These are phyloP conservation scores for Mus spretus DNA, from an alignment of 2,797 vertebrate species.

Conservation along the genomic window DNA sequence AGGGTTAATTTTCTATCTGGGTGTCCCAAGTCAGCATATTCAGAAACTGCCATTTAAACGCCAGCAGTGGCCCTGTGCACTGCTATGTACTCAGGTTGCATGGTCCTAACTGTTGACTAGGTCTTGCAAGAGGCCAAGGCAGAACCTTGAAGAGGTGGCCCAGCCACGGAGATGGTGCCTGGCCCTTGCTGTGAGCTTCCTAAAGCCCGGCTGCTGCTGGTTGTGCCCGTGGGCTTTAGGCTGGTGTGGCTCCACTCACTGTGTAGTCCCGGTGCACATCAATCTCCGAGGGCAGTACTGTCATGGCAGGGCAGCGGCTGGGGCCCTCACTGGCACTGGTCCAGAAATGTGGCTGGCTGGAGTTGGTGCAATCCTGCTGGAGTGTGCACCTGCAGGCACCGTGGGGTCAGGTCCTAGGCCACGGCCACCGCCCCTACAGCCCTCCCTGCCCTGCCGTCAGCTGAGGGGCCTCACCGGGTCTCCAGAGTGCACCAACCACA, in stretches of 20 bases:
- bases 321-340: constrained; percentile 92
- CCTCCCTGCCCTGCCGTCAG: rapidly evolving
- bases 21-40: neutral
- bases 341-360: constrained; percentile 92
- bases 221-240: neutral
- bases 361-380: constrained; percentile 93
- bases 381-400: constrained; percentile 92
- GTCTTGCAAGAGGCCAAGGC: neutral
- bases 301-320: constrained; percentile 95
- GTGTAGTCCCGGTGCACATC: constrained; percentile 91
- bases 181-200: neutral
- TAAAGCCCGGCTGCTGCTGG: neutral
- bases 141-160: neutral
- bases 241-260: constrained; percentile 84
- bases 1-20: neutral
- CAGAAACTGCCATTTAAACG: neutral
- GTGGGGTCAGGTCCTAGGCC: neutral
- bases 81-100: neutral
- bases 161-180: neutral
- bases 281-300: constrained; percentile 93
- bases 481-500: constrained; percentile 98
- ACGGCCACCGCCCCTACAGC: rapidly evolving
- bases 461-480: constrained; percentile 91
- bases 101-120: neutral
- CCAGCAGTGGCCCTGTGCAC: neutral